Conservation (phyloP, 2,797 vertebrate genomes). For the Numenius phaeopus region DNA sequence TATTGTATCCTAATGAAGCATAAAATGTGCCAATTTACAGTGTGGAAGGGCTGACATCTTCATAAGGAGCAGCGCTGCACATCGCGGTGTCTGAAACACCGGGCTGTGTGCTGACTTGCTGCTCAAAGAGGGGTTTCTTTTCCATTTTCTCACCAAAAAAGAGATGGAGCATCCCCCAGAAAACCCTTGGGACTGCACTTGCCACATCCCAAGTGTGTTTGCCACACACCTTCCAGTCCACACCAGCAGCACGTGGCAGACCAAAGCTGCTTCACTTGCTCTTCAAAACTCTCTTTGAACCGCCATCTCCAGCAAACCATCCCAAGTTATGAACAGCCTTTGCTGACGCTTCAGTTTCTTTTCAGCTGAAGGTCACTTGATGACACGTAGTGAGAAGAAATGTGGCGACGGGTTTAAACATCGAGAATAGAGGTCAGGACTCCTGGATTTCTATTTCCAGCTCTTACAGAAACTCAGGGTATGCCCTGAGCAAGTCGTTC, state of each 20-base stretch:
- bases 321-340: not conserved
- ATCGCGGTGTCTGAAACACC: not conserved
- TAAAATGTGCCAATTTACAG: not conserved
- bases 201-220: fast-evolving
- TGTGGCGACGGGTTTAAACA: not conserved
- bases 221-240: not conserved
- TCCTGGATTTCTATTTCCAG: not conserved
- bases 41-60: not conserved
- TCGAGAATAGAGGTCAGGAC: not conserved
- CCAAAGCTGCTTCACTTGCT: not conserved
- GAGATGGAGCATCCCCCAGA: not conserved
- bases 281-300: not conserved
- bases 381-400: not conserved
- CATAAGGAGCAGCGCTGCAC: not conserved
- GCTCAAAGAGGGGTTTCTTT: not conserved
- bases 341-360: not conserved
- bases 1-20: not conserved
- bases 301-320: not conserved
- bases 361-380: not conserved
- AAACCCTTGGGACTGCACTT: fast-evolving
- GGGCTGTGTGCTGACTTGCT: no score
- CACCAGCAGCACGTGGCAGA: not conserved
- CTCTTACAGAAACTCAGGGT: not conserved
- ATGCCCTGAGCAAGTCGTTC: not conserved
- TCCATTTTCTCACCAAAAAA: not conserved